Evolutionary conservation across 2,888 invertebrate genomes (phyloP).

Genomic region (Aphodius granarius): DNA sequence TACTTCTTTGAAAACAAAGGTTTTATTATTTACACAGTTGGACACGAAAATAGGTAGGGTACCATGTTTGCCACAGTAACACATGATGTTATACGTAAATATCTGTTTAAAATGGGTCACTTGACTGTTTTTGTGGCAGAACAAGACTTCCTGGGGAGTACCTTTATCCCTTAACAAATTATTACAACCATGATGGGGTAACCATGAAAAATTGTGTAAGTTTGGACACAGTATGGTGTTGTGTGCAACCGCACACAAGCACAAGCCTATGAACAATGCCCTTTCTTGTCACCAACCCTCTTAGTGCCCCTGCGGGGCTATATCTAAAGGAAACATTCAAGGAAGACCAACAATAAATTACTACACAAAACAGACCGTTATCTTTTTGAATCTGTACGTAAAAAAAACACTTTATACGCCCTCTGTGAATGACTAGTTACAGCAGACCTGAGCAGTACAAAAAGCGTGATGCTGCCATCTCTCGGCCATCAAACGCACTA

Average conservation of each 20-base stretch:
- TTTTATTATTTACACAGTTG: too few relatives aligned
- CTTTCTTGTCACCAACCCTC: not conserved
- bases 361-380: too few relatives aligned
- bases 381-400: too few relatives aligned
- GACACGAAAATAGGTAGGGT: too few relatives aligned
- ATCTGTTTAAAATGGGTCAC: not conserved
- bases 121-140: not conserved
- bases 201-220: not conserved
- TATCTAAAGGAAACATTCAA: not conserved
- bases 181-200: not conserved
- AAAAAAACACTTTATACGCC: too few relatives aligned
- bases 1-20: too few relatives aligned
- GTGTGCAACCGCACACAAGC: not conserved
- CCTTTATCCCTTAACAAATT: not conserved
- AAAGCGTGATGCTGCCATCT: not conserved
- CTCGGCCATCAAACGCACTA: not conserved
- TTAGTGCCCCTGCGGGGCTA: not conserved
- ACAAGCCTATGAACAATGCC: not conserved
- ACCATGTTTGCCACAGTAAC: not conserved
- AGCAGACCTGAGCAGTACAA: too few relatives aligned
- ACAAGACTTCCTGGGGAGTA: not conserved
- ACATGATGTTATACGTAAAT: not conserved
- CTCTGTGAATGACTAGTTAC: too few relatives aligned
- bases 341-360: not conserved
- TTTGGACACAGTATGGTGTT: not conserved